Conservation (phyloP, 2,797 vertebrate species). For the Dallia pectoralis region DNA sequence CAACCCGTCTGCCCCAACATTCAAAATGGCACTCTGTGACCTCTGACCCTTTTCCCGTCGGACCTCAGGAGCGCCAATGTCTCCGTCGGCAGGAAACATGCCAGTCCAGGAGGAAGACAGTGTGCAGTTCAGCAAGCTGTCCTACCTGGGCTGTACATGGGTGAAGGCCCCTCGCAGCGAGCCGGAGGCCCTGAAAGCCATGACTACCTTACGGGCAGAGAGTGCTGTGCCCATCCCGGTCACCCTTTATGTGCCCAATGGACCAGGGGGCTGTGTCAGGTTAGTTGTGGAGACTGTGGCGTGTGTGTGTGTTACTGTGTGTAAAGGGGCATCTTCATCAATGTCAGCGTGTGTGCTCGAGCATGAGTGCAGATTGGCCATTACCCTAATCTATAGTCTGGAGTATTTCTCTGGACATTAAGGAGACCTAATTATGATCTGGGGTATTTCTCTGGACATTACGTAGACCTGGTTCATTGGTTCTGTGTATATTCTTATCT, state of each 20-base stretch:
- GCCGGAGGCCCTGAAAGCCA: constrained; percentile 85
- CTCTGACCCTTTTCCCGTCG: not conserved
- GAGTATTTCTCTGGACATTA: no score
- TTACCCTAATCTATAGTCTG: no score
- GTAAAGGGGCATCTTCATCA: not conserved
- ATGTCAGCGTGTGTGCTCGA: not conserved
- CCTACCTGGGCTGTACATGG: constrained; percentile 91
- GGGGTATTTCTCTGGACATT: not conserved
- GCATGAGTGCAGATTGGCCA: not conserved
- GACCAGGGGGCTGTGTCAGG: constrained; percentile 92
- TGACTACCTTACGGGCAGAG: constrained; percentile 84
- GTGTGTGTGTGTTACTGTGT: not conserved
- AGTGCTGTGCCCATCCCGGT: constrained; percentile 83
- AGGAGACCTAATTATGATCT: not conserved
- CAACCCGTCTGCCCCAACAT: not conserved
- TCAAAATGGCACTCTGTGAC: not conserved
- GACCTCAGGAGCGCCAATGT: constrained; percentile 1
- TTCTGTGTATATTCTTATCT: no score
- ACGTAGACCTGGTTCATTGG: not conserved
- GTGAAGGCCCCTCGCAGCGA: constrained; percentile 93
- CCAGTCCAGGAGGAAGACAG: constrained; percentile 86
- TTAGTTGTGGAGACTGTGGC: constrained; percentile 2
- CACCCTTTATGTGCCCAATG: constrained; percentile 89
- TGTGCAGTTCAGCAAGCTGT: constrained; percentile 93
- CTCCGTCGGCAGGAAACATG: constrained; percentile 21